These are phyloP conservation scores for Mimas tiliae DNA, from an alignment of 2,888 invertebrate genomes.

Conservation along the genomic window DNA sequence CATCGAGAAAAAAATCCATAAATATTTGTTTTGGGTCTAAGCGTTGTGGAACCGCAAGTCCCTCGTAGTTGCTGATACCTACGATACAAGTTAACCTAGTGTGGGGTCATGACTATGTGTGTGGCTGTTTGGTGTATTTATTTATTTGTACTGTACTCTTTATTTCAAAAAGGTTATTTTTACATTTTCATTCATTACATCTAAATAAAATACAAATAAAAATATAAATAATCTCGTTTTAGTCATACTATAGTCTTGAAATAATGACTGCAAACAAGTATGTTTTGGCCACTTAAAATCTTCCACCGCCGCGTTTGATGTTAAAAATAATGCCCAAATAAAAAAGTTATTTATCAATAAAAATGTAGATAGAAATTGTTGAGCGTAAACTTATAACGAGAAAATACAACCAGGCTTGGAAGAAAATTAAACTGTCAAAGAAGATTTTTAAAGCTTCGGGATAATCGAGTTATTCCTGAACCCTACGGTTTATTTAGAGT, in stretches of 20 bases:
- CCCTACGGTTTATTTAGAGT: slow-evolving; percentile 45
- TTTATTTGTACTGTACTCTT: too few species aligned
- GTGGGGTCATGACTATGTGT: too few species aligned
- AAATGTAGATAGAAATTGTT: slow-evolving; percentile 40
- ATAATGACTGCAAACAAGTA: slow-evolving; percentile 22
- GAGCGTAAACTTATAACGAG: slow-evolving; percentile 43
- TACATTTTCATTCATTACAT: too few species aligned
- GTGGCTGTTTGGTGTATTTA: too few species aligned
- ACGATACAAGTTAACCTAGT: too few species aligned
- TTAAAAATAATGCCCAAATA: slow-evolving; percentile 29
- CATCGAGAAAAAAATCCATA: too few species aligned
- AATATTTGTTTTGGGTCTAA: too few species aligned
- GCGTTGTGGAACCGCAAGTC: too few species aligned
- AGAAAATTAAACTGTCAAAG: slow-evolving; percentile 58
- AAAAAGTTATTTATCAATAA: slow-evolving; percentile 34
- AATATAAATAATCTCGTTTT: background rate
- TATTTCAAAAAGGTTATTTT: too few species aligned
- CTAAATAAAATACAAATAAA: too few species aligned
- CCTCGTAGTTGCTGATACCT: too few species aligned
- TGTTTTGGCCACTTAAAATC: slow-evolving; percentile 22
- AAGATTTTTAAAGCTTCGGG: slow-evolving; percentile 53
- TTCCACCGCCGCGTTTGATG: slow-evolving; percentile 28
- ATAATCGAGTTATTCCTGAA: slow-evolving; percentile 57
- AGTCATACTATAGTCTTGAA: background rate
- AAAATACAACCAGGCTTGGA: slow-evolving; percentile 48